phyloP scores from a whole-genome alignment of 1,140 invertebrate genomes.

The Zaprionus taronus region DNA sequence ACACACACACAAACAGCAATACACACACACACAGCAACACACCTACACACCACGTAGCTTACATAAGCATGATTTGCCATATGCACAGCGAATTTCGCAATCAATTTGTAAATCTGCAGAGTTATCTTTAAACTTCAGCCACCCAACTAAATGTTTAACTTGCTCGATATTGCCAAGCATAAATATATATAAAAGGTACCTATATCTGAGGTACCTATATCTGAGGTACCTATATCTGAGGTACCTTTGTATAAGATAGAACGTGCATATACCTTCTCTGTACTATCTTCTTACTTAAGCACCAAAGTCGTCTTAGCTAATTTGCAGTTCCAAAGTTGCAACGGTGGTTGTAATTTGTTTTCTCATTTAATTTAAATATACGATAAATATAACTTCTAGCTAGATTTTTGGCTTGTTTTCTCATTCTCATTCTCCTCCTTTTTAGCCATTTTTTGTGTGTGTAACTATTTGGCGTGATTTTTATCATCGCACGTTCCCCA shows the following conservation, averaged over 20 bases:
- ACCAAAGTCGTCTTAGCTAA: not conserved
- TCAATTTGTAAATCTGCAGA: constrained; percentile 1
- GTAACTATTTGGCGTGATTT: constrained; percentile 47
- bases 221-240: too few species aligned
- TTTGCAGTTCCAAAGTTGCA: not conserved
- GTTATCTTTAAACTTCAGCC: not conserved
- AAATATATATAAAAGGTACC: too few species aligned
- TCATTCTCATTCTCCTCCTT: not conserved
- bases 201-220: too few species aligned
- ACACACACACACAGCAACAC: not conserved
- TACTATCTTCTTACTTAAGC: too few species aligned
- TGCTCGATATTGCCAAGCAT: too few species aligned
- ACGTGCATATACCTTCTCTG: too few species aligned
- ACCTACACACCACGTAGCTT: constrained; percentile 14
- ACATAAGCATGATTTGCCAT: constrained; percentile 63
- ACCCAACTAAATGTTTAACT: too few species aligned
- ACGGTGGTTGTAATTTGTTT: not conserved
- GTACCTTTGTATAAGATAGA: too few species aligned
- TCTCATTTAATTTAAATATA: constrained; percentile 15
- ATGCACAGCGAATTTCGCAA: constrained; percentile 1
- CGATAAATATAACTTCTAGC: not conserved
- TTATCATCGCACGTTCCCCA: constrained; percentile 33
- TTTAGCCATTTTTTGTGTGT: constrained; percentile 11
- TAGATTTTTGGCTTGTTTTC: not conserved
- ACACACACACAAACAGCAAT: not conserved